phyloP scores from a whole-genome alignment of 1,140 invertebrate genomes.

The Drosophila rhopaloa region DNA sequence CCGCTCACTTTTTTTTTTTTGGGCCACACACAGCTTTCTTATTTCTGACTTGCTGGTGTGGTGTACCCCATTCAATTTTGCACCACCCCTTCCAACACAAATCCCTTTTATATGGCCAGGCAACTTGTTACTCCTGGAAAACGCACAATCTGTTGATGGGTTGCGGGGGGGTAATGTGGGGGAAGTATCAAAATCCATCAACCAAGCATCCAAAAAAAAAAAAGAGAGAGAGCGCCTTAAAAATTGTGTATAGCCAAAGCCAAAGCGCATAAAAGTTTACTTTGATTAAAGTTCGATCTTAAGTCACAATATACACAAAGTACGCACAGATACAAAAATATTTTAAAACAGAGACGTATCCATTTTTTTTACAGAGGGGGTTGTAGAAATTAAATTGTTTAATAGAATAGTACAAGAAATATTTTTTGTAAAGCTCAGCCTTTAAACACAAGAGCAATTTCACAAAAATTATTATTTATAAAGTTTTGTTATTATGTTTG shows the following conservation, averaged over 20 bases:
- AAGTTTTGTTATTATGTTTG: too few relatives aligned
- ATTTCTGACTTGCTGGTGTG: constrained; percentile 42
- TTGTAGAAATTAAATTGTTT: not conserved
- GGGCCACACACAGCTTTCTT: constrained; percentile 31
- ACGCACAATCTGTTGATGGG: constrained; percentile 50
- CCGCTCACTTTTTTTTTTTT: constrained; percentile 15
- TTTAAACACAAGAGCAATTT: too few relatives aligned
- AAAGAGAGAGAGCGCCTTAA: constrained; percentile 57
- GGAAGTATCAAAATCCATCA: constrained; percentile 70
- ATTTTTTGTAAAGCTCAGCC: too few relatives aligned
- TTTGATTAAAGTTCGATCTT: constrained; percentile 81
- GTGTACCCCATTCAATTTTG: constrained; percentile 37
- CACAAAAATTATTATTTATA: too few relatives aligned
- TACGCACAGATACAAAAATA: constrained; percentile 60
- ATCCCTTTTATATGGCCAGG: constrained; percentile 41
- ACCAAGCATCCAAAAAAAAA: constrained; percentile 20
- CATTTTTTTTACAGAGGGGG: not conserved
- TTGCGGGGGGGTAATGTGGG: not conserved
- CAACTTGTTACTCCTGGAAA: constrained; percentile 50
- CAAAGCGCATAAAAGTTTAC: constrained; percentile 77
- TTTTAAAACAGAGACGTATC: constrained; percentile 23
- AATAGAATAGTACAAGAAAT: too few relatives aligned
- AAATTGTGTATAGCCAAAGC: constrained; percentile 58
- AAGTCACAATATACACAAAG: constrained; percentile 60
- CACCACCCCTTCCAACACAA: constrained; percentile 2